Conservation (phyloP, 2,797 vertebrate species). For the Onychomys leucogaster region DNA sequence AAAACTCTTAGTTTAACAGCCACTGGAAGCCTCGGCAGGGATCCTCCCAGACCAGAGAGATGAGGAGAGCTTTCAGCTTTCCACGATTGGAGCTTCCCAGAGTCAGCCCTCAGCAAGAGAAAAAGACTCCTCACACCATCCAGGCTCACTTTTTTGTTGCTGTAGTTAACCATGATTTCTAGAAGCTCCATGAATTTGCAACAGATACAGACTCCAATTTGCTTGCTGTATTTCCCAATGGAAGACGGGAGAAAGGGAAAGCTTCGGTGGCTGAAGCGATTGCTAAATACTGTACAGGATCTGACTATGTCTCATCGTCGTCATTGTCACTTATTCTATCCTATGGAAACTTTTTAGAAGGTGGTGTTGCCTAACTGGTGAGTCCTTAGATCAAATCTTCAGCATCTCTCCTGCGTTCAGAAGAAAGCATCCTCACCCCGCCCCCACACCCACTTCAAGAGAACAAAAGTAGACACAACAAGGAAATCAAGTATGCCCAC, state of each 20-base stretch:
- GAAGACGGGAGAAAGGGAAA: not conserved
- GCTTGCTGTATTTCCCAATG: not conserved
- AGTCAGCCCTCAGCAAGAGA: not conserved
- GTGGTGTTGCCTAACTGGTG: not conserved
- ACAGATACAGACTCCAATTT: not conserved
- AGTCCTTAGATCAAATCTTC: not conserved
- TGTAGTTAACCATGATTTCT: not conserved
- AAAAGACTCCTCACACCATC: not conserved
- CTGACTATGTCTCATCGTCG: fast-evolving
- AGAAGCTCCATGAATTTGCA: not conserved
- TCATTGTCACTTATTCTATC: not conserved
- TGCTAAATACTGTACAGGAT: not conserved
- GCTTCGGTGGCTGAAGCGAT: not conserved
- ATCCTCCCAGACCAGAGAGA: not conserved
- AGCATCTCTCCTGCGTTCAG: not conserved
- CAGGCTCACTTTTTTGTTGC: not conserved
- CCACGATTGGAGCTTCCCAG: not conserved
- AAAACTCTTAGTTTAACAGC: not conserved
- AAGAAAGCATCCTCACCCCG: not conserved
- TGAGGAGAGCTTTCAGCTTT: not conserved
- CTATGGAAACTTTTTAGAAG: not conserved
- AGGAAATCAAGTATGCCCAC: slow-evolving; percentile 11
- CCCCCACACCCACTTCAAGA: not conserved
- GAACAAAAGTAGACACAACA: slow-evolving; percentile 27
- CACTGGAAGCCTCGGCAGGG: not conserved